Evolutionary conservation across 2,888 invertebrate species (phyloP).

Genomic region (Diaprepes abbreviatus): DNA sequence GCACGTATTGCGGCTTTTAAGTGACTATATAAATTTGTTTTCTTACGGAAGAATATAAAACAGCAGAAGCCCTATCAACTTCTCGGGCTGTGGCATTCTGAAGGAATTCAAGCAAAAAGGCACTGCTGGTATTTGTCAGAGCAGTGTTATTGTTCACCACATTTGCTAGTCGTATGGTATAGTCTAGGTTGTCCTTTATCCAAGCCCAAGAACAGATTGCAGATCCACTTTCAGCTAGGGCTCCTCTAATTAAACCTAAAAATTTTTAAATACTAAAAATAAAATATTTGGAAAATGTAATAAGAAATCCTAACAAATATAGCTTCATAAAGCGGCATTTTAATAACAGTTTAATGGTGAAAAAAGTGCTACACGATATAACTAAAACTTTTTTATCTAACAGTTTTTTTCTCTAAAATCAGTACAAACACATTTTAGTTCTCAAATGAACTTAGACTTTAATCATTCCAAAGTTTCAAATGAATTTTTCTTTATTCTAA

Average conservation of each 20-base stretch:
- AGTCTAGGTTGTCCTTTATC: slow-evolving; percentile 54
- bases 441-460: no score
- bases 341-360: no score
- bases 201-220: slow-evolving; percentile 53
- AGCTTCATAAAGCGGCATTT: no score
- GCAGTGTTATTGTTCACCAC: slow-evolving; percentile 46
- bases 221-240: slow-evolving; percentile 54
- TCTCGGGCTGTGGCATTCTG: slow-evolving; percentile 34
- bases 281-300: no score
- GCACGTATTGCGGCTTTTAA: background rate
- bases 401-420: no score
- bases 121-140: slow-evolving; percentile 38
- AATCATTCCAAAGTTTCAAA: no score
- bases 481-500: no score
- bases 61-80: slow-evolving; percentile 35
- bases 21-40: background rate
- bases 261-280: no score
- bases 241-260: slow-evolving; percentile 51
- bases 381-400: no score
- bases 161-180: slow-evolving; percentile 53
- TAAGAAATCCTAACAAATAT: no score
- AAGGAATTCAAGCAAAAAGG: slow-evolving; percentile 47
- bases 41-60: slow-evolving; percentile 37
- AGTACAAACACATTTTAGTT: no score
- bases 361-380: no score